Conservation (phyloP, 2,888 invertebrate species). For the Andrena marginata region DNA sequence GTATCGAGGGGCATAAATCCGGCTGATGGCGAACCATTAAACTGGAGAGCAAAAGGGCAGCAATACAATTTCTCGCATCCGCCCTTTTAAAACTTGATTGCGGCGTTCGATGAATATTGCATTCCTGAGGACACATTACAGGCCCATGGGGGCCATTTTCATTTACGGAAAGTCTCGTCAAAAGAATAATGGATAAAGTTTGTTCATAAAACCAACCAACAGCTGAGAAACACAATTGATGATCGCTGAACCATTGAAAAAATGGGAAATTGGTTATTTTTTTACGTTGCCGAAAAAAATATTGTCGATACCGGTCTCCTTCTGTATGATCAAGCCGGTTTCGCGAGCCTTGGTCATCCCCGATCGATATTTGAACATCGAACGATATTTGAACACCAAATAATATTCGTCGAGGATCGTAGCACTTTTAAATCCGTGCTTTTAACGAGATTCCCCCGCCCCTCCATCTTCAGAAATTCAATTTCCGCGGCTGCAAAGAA, state of each 20-base stretch:
- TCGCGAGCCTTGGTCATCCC: not conserved
- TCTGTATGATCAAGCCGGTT: not conserved
- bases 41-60: not conserved
- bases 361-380: not conserved
- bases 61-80: not conserved
- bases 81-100: slow-evolving; percentile 1
- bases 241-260: too few species aligned
- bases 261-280: too few species aligned
- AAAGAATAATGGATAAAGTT: slow-evolving; percentile 7
- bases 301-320: not conserved
- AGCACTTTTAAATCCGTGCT: slow-evolving; percentile 16
- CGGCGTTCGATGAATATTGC: slow-evolving; percentile 15
- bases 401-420: slow-evolving; percentile 5
- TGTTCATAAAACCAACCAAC: too few species aligned
- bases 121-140: slow-evolving; percentile 2
- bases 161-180: not conserved
- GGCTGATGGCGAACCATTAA: slow-evolving; percentile 25
- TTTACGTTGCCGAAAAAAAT: not conserved
- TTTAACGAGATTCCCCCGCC: slow-evolving; percentile 30
- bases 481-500: slow-evolving; percentile 33
- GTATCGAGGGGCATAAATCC: not conserved
- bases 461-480: slow-evolving; percentile 32
- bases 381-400: slow-evolving; percentile 11
- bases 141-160: slow-evolving; percentile 2
- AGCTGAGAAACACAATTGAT: too few species aligned